Base-by-base conservation (phyloP, 2,797 vertebrate species). In the Octomys mimax region DNA sequence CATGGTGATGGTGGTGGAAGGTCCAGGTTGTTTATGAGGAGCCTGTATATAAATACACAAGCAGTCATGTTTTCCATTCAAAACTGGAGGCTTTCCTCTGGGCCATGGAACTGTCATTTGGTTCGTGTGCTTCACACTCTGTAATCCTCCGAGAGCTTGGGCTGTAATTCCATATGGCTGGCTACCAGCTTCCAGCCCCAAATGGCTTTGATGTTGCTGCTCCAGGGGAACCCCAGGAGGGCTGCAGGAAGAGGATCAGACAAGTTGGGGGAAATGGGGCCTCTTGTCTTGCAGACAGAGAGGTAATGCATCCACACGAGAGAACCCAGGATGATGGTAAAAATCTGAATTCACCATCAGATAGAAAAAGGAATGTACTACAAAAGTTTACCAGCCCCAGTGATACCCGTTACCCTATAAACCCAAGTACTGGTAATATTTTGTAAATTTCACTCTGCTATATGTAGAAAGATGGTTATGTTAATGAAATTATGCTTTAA, bases 401-500 rank as follows among this genome's bases (percentile, higher is more conserved):
- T 1, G 1, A 80, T 82, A 86, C 79, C 52, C 78, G 70, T 90
- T 73, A 39, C 3, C 90, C 82, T 68, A 6, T 83, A 92, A 96
- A 92, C 82, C 46, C 64, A 82, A 91, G 75, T 2, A 39, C 81
- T 89, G 90, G 89, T 77, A 42, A 97, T 68, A 79, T 85, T 97
- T 92, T 90, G 91, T 80, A 75, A 95, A 92, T 95, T 94, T 87
- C 39, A 33, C 70, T 96, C 94, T 68, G 79, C 87, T 87, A n/a
- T 78, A 54, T 96, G 93, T 94, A 89, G 94, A 96, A 95, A 93
- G 92, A 96, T 33, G 93, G 75, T 92, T 96, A 97, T 94, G 91
- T 92, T 97, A 97, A 98, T 96, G 93, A 93, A 97, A 97, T 96
- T 94, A 96, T 97, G 97, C 96, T 98, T 98, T 97, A 95, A 96